These are phyloP conservation scores for Gonioctena quinquepunctata DNA, from an alignment of 1,140 invertebrate species.

Conservation along the genomic window DNA sequence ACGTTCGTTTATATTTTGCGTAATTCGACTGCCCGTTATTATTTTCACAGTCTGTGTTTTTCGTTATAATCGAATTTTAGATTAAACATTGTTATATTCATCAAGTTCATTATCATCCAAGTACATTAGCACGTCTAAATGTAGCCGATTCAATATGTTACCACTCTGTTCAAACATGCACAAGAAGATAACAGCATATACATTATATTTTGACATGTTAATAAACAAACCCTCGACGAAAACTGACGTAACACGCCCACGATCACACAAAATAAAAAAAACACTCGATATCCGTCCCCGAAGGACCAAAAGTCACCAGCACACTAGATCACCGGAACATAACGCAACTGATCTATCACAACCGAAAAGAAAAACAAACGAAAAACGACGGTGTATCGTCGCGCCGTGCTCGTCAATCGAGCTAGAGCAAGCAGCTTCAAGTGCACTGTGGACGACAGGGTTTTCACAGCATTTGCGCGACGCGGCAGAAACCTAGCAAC, in stretches of 20 bases:
- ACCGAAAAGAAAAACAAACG: too few relatives aligned
- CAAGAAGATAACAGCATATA: neutral
- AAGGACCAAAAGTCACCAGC: neutral
- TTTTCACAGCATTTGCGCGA: slow-evolving; percentile 3
- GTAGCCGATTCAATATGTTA: too few relatives aligned
- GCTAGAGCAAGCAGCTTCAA: neutral
- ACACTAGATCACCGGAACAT: neutral
- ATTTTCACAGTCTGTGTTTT: too few relatives aligned
- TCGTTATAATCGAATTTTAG: too few relatives aligned
- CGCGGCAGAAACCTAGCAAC: slow-evolving; percentile 8
- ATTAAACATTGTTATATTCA: too few relatives aligned
- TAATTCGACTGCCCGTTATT: too few relatives aligned
- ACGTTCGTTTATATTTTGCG: too few relatives aligned
- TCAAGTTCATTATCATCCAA: too few relatives aligned
- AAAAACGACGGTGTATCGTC: neutral
- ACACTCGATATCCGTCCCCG: neutral
- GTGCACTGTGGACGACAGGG: neutral
- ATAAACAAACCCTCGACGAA: neutral
- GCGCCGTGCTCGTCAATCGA: neutral
- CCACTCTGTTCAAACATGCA: too few relatives aligned
- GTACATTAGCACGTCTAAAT: too few relatives aligned
- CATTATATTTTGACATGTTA: neutral
- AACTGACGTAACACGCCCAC: neutral
- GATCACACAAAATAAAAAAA: neutral
- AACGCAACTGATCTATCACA: neutral